These are phyloP conservation scores for Ptychobarbus kaznakovi DNA, from an alignment of 2,797 vertebrate species.

Conservation along the genomic window DNA sequence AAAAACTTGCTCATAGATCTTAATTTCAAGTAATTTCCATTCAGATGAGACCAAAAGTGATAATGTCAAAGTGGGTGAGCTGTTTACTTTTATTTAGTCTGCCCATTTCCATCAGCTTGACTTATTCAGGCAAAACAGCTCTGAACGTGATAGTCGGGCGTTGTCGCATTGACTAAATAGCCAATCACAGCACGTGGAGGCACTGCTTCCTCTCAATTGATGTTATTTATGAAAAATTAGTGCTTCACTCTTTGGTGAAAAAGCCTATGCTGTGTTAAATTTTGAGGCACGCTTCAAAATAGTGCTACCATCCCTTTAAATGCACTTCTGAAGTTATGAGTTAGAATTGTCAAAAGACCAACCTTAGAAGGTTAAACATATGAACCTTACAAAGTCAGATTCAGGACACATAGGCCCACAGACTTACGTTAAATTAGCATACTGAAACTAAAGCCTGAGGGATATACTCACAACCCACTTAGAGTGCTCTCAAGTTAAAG, in stretches of 20 bases:
- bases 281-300: not conserved
- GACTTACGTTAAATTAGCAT: not conserved
- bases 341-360: not conserved
- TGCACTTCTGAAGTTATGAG: not conserved
- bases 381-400: conserved; percentile 20
- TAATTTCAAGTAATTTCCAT: conserved; percentile 1
- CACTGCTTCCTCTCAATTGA: not conserved
- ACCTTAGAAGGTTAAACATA: not conserved
- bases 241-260: not conserved
- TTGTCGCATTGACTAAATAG: not conserved
- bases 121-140: not conserved
- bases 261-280: not conserved
- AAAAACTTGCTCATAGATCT: conserved; percentile 5
- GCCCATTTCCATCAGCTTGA: not conserved
- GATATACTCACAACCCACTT: conserved; percentile 29
- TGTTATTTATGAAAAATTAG: not conserved
- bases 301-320: not conserved
- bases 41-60: conserved; percentile 11
- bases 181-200: not conserved
- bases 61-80: not conserved
- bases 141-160: not conserved
- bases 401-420: not conserved
- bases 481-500: conserved; percentile 30
- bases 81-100: not conserved
- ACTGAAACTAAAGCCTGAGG: conserved; percentile 40